phyloP scores from a whole-genome alignment of 1,140 invertebrate species.

The Papilio helenus region DNA sequence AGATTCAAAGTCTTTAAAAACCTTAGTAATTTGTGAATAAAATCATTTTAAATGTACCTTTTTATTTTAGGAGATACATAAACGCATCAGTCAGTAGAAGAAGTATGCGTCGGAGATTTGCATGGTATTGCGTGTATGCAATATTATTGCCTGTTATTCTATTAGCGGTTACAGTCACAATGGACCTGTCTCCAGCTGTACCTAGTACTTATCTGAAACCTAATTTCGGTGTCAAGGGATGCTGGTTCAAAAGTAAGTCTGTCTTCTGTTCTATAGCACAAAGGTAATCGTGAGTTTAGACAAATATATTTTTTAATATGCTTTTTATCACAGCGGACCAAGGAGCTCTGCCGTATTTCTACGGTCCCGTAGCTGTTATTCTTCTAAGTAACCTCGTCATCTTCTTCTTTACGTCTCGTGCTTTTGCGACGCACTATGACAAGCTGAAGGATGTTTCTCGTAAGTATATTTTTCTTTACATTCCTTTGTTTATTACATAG shows the following conservation, averaged over 20 bases:
- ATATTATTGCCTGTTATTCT: conserved; percentile 77
- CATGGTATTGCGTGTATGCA: conserved; percentile 75
- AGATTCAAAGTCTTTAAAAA: neutral
- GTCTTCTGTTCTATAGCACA: neutral
- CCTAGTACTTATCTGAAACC: conserved; percentile 83
- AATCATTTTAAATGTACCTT: neutral
- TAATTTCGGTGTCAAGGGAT: conserved; percentile 83
- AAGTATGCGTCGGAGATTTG: conserved; percentile 72
- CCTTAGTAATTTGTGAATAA: neutral
- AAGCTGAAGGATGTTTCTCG: conserved; percentile 76
- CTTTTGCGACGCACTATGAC: conserved; percentile 75
- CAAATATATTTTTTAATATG: conserved; percentile 29
- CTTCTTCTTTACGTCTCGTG: conserved; percentile 82
- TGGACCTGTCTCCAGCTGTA: conserved; percentile 83
- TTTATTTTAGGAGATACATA: conserved; percentile 65
- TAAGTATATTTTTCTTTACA: conserved; percentile 54
- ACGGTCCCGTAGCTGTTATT: conserved; percentile 84
- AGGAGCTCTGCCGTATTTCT: conserved; percentile 85
- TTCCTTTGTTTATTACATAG: too few relatives aligned
- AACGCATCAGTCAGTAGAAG: conserved; percentile 66
- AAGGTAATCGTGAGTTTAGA: neutral
- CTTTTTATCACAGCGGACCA: conserved; percentile 79
- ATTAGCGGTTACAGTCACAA: conserved; percentile 82
- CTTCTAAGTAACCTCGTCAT: conserved; percentile 82
- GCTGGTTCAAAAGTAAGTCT: conserved; percentile 86